Evolutionary conservation across 1,140 invertebrate genomes (phyloP).

Genomic region (Cryptotermes secundus): DNA sequence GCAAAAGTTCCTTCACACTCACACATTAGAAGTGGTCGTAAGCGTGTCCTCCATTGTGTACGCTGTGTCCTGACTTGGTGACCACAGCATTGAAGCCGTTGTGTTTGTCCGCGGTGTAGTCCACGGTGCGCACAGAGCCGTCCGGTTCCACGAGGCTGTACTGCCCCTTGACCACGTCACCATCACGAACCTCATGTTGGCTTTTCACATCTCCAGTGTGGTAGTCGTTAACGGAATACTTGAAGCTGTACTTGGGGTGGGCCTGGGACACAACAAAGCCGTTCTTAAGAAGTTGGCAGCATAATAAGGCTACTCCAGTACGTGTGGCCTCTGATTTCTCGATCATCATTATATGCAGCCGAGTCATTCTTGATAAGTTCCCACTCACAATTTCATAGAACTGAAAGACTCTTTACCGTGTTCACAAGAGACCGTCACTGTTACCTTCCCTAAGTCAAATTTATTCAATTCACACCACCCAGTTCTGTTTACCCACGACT

Average conservation of each 20-base stretch:
- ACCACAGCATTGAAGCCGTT: conserved; percentile 25
- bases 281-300: neutral
- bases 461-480: too few relatives aligned
- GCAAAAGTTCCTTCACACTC: too few relatives aligned
- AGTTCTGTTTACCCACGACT: too few relatives aligned
- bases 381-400: too few relatives aligned
- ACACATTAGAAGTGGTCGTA: neutral
- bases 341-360: too few relatives aligned
- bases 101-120: conserved; percentile 28
- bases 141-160: conserved; percentile 30
- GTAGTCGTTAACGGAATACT: conserved; percentile 55
- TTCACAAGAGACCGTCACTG: too few relatives aligned
- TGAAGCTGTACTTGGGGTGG: conserved; percentile 52
- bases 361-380: too few relatives aligned
- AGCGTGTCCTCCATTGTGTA: neutral
- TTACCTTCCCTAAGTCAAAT: too few relatives aligned
- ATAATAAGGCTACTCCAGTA: too few relatives aligned
- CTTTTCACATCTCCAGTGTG: conserved; percentile 58
- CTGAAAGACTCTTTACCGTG: too few relatives aligned
- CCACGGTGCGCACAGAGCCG: conserved; percentile 30
- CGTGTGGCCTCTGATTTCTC: too few relatives aligned
- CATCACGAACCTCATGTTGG: conserved; percentile 54
- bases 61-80: neutral
- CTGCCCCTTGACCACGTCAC: conserved; percentile 44
- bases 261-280: neutral